A percentile compares a stretch with the other conserved stretches of the same genome.
These are phyloP conservation scores for Myodes glareolus DNA, from an alignment of 2,113 vertebrate species.

Conservation along the genomic window DNA sequence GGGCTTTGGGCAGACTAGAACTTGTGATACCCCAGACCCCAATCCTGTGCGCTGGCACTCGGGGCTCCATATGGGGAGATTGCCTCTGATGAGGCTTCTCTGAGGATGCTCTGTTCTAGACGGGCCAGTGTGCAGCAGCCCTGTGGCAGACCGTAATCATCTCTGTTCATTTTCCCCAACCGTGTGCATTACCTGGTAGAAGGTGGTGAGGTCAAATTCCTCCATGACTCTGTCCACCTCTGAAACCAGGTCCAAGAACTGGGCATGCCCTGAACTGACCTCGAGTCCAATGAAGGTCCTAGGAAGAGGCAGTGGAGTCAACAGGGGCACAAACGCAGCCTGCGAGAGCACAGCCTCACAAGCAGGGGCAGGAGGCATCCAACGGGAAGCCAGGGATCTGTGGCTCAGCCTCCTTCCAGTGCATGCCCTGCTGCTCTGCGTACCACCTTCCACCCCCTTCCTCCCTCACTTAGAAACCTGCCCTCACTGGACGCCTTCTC, in stretches of 20 bases:
- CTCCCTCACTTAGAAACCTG: background rate
- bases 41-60: background rate
- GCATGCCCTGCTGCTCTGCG: background rate
- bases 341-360: background rate
- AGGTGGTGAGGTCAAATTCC: conserved; percentile 92
- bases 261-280: conserved; percentile 88
- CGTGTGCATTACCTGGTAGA: conserved; percentile 90
- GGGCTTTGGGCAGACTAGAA: background rate
- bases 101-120: background rate
- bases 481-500: background rate
- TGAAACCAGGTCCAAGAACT: conserved; percentile 90
- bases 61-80: background rate
- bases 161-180: background rate
- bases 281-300: conserved; percentile 97
- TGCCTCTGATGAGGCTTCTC: background rate
- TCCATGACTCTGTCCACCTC: conserved; percentile 92
- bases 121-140: background rate
- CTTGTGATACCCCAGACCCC: background rate
- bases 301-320: conserved; percentile 35
- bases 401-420: background rate
- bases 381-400: background rate
- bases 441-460: background rate
- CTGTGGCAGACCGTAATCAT: background rate
- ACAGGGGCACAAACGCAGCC: background rate
- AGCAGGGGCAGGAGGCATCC: fast-evolving